Percentiles rank a stretch among this genome's conserved stretches.
phyloP scores from a whole-genome alignment of 1,140 invertebrate genomes.

The Plectus sambesii region DNA sequence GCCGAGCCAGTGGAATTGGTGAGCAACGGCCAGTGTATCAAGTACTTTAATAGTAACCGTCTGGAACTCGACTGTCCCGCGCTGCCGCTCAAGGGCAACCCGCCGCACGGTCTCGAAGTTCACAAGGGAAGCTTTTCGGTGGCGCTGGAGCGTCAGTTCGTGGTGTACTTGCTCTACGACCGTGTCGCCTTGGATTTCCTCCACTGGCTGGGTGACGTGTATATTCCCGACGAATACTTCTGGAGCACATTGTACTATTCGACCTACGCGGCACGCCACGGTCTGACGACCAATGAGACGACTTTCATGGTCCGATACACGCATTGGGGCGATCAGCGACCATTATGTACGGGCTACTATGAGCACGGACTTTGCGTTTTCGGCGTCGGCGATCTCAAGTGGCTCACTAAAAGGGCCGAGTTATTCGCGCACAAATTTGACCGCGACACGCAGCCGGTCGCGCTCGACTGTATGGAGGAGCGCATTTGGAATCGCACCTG shows the following conservation, averaged over 20 bases:
- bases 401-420: neutral
- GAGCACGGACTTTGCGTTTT: neutral
- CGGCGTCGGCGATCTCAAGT: neutral
- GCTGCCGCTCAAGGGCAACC: neutral
- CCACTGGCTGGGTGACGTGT: neutral
- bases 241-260: neutral
- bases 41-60: too few relatives aligned
- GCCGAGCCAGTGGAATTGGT: too few relatives aligned
- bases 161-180: neutral
- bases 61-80: too few relatives aligned
- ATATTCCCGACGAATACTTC: neutral
- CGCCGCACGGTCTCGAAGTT: neutral
- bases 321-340: neutral
- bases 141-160: neutral
- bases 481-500: neutral
- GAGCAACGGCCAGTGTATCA: too few relatives aligned
- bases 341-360: neutral
- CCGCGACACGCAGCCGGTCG: neutral
- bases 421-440: neutral
- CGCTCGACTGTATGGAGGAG: neutral
- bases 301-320: neutral
- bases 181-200: neutral
- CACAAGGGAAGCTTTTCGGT: neutral
- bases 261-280: neutral
- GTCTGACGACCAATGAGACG: neutral